Evolutionary conservation across 2,113 vertebrate species (phyloP).

Genomic region (Stegastes partitus): DNA sequence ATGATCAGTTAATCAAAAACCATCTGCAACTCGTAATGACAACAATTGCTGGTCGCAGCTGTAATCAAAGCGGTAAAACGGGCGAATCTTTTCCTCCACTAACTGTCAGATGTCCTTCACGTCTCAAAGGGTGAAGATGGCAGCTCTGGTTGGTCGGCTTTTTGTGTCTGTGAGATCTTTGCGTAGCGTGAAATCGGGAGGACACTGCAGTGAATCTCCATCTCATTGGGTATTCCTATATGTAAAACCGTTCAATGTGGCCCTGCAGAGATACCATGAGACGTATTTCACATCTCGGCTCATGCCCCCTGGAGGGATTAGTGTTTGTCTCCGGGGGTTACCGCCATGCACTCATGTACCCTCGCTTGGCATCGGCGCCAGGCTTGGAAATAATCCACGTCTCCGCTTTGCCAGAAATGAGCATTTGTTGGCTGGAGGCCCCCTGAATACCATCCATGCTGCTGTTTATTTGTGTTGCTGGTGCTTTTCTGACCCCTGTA

Average conservation of each 20-base stretch:
- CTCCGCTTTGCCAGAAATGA: constrained; percentile 18
- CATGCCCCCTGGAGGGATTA: constrained; percentile 66
- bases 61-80: too few species aligned
- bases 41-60: too few species aligned
- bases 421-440: constrained; percentile 17
- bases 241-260: constrained; percentile 69
- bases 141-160: constrained; percentile 18
- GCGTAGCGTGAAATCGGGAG: constrained; percentile 75
- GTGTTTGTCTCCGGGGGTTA: constrained; percentile 63
- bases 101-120: not conserved
- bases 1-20: too few species aligned
- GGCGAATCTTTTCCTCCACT: too few species aligned
- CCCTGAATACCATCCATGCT: constrained; percentile 28
- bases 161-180: constrained; percentile 55
- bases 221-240: constrained; percentile 69
- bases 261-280: constrained; percentile 67
- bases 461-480: constrained; percentile 9
- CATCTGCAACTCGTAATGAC: too few species aligned
- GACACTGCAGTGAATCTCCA: constrained; percentile 69
- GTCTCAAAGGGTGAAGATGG: constrained; percentile 38
- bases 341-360: constrained; percentile 38
- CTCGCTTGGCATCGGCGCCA: constrained; percentile 51
- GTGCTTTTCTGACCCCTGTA: not conserved
- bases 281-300: constrained; percentile 55
- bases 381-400: constrained; percentile 55